A percentile compares a stretch with the other conserved stretches of the same genome.
Evolutionary conservation across 35 echinoderm and acorn worm species (phyloP).

Genomic region (Lytechinus pictus): DNA sequence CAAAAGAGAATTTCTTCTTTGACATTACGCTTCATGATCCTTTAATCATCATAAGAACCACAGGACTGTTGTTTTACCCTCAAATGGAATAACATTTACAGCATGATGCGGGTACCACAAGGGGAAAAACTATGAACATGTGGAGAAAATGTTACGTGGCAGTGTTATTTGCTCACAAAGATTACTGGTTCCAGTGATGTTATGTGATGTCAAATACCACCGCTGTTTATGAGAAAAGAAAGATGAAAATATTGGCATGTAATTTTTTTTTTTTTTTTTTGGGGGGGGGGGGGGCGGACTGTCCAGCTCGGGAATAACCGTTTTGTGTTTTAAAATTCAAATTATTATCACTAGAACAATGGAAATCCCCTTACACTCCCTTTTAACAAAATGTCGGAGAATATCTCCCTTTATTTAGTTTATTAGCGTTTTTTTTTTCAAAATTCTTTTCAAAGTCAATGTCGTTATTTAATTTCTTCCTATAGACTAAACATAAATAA

Average conservation of each 20-base stretch:
- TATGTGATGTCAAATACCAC: background rate
- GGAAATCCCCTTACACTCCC: too few relatives aligned
- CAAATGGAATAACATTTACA: background rate
- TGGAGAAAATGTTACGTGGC: background rate
- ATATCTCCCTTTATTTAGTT: too few relatives aligned
- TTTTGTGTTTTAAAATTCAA: too few relatives aligned
- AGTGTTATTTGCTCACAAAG: background rate
- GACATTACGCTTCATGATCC: background rate
- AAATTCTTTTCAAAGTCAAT: too few relatives aligned
- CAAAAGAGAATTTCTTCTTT: background rate
- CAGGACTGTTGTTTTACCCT: background rate
- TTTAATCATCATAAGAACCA: background rate
- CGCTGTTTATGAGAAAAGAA: background rate
- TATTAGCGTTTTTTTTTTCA: too few relatives aligned
- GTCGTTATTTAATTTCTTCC: too few relatives aligned
- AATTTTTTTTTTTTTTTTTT: too few relatives aligned
- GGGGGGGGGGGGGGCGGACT: too few relatives aligned
- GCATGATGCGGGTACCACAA: background rate
- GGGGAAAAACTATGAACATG: background rate
- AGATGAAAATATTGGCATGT: background rate
- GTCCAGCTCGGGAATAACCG: too few relatives aligned
- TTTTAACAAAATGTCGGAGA: too few relatives aligned
- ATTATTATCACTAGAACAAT: too few relatives aligned
- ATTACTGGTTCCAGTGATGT: background rate
- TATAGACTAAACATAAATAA: too few relatives aligned